These are phyloP conservation scores for Hippopotamyrus pictus DNA, from an alignment of 2,797 vertebrate genomes.

Conservation along the genomic window DNA sequence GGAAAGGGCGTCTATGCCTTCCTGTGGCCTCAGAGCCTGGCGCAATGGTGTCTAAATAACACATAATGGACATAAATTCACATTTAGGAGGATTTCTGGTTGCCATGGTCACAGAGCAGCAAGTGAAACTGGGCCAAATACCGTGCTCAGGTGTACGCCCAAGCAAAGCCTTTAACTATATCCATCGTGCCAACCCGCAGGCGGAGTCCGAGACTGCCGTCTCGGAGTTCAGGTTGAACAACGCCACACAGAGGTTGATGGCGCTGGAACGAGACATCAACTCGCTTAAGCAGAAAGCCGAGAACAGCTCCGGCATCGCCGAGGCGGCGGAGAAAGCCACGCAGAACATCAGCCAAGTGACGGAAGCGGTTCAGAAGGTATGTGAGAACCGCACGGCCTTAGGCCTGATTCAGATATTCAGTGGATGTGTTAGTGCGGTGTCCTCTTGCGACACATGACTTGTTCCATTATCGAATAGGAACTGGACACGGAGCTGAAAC, in stretches of 20 bases:
- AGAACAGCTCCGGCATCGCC: slow-evolving; percentile 58
- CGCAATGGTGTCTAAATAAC: background rate
- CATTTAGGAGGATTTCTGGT: background rate
- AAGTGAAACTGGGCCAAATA: background rate
- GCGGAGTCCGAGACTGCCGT: slow-evolving; percentile 80
- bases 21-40: background rate
- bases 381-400: slow-evolving; percentile 34
- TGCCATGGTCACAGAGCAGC: background rate
- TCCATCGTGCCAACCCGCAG: slow-evolving; percentile 45
- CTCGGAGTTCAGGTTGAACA: slow-evolving; percentile 76
- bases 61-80: background rate
- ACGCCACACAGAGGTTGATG: slow-evolving; percentile 75
- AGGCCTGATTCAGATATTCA: background rate
- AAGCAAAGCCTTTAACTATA: background rate
- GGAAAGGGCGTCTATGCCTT: background rate
- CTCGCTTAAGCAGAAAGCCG: slow-evolving; percentile 67
- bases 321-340: slow-evolving; percentile 64
- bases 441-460: background rate
- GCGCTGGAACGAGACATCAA: slow-evolving; percentile 73
- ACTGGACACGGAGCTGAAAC: slow-evolving; percentile 69
- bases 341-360: slow-evolving; percentile 53
- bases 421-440: background rate
- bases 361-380: slow-evolving; percentile 77
- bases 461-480: slow-evolving; percentile 52
- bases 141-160: background rate